phyloP scores from a whole-genome alignment of 2,797 vertebrate species.

The Esox masquinongy region DNA sequence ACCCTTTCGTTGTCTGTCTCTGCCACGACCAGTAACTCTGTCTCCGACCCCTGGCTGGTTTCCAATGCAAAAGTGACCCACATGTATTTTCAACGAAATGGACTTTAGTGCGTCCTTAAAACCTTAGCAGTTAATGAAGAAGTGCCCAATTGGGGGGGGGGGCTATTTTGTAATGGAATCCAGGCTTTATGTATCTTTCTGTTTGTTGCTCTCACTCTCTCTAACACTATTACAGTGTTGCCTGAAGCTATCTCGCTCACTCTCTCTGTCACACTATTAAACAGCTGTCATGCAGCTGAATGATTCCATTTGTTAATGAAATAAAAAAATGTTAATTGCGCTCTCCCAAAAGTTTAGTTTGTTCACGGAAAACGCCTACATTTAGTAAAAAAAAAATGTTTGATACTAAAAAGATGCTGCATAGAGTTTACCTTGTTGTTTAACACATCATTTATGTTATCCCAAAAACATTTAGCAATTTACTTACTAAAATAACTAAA shows the following conservation, averaged over 20 bases:
- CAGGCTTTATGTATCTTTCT: neutral
- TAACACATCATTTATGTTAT: too few relatives aligned
- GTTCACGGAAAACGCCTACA: too few relatives aligned
- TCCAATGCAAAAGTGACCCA: neutral
- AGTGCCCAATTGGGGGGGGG: neutral
- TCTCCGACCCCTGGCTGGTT: neutral
- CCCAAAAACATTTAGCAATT: too few relatives aligned
- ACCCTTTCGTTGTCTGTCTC: neutral
- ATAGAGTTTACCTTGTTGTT: too few relatives aligned
- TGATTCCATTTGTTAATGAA: too few relatives aligned
- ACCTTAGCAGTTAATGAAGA: neutral
- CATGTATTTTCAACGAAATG: neutral
- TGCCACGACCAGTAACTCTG: neutral
- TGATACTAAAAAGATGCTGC: too few relatives aligned
- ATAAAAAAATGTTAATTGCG: too few relatives aligned
- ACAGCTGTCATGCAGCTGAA: too few relatives aligned
- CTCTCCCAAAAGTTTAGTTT: too few relatives aligned
- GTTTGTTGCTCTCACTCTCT: conserved; percentile 11
- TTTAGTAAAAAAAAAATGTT: too few relatives aligned
- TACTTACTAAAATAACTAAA: too few relatives aligned
- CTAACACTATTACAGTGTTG: neutral
- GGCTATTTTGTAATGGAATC: neutral
- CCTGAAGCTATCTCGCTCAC: neutral
- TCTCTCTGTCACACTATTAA: conserved; percentile 3
- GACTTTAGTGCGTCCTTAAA: neutral